phyloP scores from a whole-genome alignment of 1,140 invertebrate genomes.

The Meloidogyne hapla region DNA sequence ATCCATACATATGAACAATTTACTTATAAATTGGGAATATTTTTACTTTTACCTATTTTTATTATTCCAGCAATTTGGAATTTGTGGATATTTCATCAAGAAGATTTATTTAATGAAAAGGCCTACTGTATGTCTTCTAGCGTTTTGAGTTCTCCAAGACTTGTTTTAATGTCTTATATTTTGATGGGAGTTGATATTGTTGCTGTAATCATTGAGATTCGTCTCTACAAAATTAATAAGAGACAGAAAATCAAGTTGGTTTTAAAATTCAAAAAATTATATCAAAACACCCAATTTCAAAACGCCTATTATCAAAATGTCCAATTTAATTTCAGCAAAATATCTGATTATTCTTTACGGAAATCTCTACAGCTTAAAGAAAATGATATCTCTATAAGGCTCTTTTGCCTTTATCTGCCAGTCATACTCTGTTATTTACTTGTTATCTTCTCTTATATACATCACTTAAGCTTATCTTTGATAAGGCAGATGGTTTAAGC shows the following conservation, averaged over 20 bases:
- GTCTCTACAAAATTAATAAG: background rate
- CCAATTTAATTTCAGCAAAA: background rate
- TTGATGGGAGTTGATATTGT: background rate
- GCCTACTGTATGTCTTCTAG: background rate
- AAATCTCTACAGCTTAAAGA: background rate
- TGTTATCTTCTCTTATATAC: background rate
- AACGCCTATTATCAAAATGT: too few species aligned
- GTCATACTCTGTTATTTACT: background rate
- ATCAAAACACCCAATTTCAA: too few species aligned
- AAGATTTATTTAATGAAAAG: background rate
- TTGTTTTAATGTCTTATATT: background rate
- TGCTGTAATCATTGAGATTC: background rate
- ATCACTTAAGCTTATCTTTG: background rate
- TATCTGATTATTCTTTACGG: background rate
- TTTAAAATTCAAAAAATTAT: background rate
- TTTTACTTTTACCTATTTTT: background rate
- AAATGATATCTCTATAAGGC: background rate
- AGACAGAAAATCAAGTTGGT: background rate
- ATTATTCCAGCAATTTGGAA: slow-evolving; percentile 6
- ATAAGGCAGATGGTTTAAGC: background rate
- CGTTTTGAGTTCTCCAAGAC: background rate
- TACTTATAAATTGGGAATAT: background rate
- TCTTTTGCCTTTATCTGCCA: background rate
- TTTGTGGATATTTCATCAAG: background rate
- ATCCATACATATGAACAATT: background rate